phyloP scores from a whole-genome alignment of 2,113 vertebrate genomes.

The Suncus etruscus region DNA sequence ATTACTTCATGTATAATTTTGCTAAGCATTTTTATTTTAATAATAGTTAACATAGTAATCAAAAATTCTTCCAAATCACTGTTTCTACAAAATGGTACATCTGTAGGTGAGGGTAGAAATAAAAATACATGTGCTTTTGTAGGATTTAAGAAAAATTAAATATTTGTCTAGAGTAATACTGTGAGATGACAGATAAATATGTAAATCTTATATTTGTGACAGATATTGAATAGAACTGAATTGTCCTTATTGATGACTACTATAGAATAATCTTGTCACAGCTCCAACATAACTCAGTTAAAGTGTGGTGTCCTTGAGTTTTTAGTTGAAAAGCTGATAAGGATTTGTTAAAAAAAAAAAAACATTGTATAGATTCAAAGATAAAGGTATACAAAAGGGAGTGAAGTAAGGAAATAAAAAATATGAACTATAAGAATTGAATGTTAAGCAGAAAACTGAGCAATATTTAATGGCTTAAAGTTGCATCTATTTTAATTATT shows the following conservation, averaged over 20 bases:
- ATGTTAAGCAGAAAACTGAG: not conserved
- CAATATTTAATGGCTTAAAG: not conserved
- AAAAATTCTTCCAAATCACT: not conserved
- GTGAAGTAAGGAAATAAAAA: not conserved
- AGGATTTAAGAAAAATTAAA: no score
- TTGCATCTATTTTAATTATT: no score
- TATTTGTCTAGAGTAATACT: not conserved
- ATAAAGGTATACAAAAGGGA: not conserved
- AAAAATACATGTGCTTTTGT: not conserved
- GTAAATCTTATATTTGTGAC: not conserved
- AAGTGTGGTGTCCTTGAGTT: not conserved
- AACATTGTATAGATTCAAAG: not conserved
- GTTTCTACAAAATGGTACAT: not conserved
- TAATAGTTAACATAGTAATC: not conserved
- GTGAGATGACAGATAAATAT: not conserved
- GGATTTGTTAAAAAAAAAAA: not conserved
- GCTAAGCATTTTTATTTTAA: slow-evolving; percentile 26
- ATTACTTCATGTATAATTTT: not conserved
- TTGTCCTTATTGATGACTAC: not conserved
- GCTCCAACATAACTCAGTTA: not conserved
- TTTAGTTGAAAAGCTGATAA: not conserved
- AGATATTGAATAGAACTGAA: not conserved
- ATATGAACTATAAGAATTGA: no score
- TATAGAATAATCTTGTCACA: not conserved
- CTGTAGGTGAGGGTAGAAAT: not conserved